Base-by-base conservation (phyloP, 2,113 vertebrate species). In the Antennarius striatus region DNA sequence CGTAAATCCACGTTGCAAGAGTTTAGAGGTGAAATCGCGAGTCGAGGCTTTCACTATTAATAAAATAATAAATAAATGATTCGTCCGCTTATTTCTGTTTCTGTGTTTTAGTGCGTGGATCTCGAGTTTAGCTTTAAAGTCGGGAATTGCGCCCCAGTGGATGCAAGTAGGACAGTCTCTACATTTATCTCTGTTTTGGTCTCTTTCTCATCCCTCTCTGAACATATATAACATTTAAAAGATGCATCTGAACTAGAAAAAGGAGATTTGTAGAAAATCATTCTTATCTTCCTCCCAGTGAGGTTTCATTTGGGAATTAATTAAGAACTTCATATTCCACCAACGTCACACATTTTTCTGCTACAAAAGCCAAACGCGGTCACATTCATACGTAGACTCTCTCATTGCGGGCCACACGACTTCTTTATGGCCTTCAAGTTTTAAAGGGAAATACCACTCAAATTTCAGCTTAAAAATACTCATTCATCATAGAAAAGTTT, bases 401-500 rank as follows among this genome's bases (percentile, higher is more conserved):
- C 54, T 82, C 76, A 83, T 62, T 71, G 78, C 73, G 59, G 82
- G 85, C 77, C 73, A 2, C 64, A 69, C 75, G 6, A 12, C 43
- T 49, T 47, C 65, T 59, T 54, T 11, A 57, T 13, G 17, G 74
- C 57, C 52, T 57, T 65, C 17, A 29, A 64, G 52, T 66, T 71
- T 53, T 63, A 84, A 84, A 79, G 79, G 74, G 69, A 73, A 82
- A 89, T 62, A 76, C 49, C 73, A 76, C 71, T 59, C 70, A 62
- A 22, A 22, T 64, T 61, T 53, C 10, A 61, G 36, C 43, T 71
- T 63, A 58, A 58, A 80, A 68, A 68, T 49, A 62, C 49, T 63
- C 58, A 36, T 7, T 56, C 13, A 5, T 9, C 42, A 13, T 13
- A 40, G 15, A 63, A 67, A 64, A 30, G 55, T 47, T 56, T 66